Evolutionary conservation across 1,140 invertebrate genomes (phyloP).

Genomic region (Ips nitidus): DNA sequence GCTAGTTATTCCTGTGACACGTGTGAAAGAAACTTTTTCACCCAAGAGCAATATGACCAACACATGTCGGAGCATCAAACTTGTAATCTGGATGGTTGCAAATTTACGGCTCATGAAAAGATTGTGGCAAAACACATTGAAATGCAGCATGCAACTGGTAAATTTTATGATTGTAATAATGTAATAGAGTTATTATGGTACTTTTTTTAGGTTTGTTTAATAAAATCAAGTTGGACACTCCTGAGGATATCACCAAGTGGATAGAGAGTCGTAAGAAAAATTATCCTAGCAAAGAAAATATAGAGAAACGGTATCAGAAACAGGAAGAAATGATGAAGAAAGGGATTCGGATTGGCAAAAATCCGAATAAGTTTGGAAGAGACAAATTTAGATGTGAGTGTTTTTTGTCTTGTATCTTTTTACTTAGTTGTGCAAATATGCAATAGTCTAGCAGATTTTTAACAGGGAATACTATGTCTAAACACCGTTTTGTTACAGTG

Average conservation of each 20-base stretch:
- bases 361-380: constrained; percentile 54
- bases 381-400: constrained; percentile 46
- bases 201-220: constrained; percentile 65
- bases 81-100: constrained; percentile 80
- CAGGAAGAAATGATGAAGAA: constrained; percentile 66
- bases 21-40: constrained; percentile 73
- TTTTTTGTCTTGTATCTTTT: constrained; percentile 2
- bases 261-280: constrained; percentile 73
- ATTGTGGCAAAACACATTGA: constrained; percentile 76
- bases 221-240: constrained; percentile 70
- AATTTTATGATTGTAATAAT: not conserved
- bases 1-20: constrained; percentile 63
- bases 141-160: constrained; percentile 71
- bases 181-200: not conserved
- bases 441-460: too few relatives aligned
- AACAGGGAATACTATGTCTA: too few relatives aligned
- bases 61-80: constrained; percentile 71
- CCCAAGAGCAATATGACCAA: constrained; percentile 58
- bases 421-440: not conserved
- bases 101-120: constrained; percentile 75
- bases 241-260: constrained; percentile 83
- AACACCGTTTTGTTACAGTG: constrained; percentile 17
- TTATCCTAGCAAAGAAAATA: constrained; percentile 71
- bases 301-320: constrained; percentile 65
- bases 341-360: constrained; percentile 64